Percentiles rank a stretch among this genome's conserved stretches.
Conservation (phyloP, 2,113 vertebrate species). For the Ranitomeya imitator region DNA sequence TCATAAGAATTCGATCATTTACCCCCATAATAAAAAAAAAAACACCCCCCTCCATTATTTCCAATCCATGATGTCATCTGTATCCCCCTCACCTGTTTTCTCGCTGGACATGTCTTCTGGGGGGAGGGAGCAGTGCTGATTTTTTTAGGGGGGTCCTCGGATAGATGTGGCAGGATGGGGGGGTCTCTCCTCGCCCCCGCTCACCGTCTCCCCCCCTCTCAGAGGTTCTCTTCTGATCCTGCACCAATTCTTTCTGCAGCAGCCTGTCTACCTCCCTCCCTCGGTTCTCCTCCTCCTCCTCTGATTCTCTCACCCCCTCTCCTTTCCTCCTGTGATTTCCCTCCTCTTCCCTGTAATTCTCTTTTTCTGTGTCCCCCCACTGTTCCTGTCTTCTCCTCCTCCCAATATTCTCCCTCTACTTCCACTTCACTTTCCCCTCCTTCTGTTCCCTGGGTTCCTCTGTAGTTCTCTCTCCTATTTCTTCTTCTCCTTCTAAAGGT, state of each 20-base stretch:
- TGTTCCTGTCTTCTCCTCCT: constrained; percentile 45
- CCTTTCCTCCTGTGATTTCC: constrained; percentile 45
- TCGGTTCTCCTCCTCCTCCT: not conserved
- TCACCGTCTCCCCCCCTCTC: constrained; percentile 13
- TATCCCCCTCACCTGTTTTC: constrained; percentile 50
- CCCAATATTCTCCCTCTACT: constrained; percentile 12
- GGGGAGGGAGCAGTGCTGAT: constrained; percentile 46
- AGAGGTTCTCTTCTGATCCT: constrained; percentile 36
- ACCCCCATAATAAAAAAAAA: not conserved
- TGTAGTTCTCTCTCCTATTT: constrained; percentile 8
- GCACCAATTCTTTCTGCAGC: constrained; percentile 44
- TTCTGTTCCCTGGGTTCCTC: constrained; percentile 4
- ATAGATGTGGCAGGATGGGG: constrained; percentile 47
- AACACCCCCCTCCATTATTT: not conserved
- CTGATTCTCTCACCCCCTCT: constrained; percentile 44
- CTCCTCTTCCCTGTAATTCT: constrained; percentile 50
- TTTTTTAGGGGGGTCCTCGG: constrained; percentile 34
- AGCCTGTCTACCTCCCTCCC: constrained; percentile 32
- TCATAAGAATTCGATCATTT: not conserved
- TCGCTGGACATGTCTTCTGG: constrained; percentile 48
- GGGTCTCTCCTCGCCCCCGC: constrained; percentile 56
- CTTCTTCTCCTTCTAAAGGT: constrained; percentile 13
- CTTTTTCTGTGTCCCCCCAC: constrained; percentile 36
- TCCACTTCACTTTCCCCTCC: constrained; percentile 40
- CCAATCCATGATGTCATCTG: constrained; percentile 11